Conservation (phyloP, 2,113 vertebrate species). For the Vireo altiloquus region DNA sequence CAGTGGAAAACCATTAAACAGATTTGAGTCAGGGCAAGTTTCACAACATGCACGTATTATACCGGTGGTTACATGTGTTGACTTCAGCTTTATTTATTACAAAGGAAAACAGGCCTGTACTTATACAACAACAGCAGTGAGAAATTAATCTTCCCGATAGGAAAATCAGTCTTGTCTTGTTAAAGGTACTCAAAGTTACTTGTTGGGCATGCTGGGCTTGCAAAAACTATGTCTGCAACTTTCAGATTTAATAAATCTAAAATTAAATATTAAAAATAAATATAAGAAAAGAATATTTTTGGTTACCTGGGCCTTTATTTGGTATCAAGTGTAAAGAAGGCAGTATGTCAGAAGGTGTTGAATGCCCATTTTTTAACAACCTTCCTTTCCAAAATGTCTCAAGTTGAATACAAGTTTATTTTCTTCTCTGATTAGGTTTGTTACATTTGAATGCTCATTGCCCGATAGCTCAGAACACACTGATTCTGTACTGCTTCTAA, state of each 20-base stretch:
- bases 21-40: conserved; percentile 59
- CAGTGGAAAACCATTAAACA: conserved; percentile 67
- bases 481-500: not conserved
- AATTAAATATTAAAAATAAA: not conserved
- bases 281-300: not conserved
- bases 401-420: not conserved
- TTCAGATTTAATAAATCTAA: conserved; percentile 24
- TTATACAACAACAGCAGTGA: conserved; percentile 50
- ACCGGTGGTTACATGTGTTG: conserved; percentile 57
- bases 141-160: conserved; percentile 61
- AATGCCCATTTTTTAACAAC: not conserved
- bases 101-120: conserved; percentile 62
- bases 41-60: conserved; percentile 47
- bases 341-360: not conserved
- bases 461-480: not conserved
- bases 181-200: conserved; percentile 45
- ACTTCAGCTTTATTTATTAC: conserved; percentile 68
- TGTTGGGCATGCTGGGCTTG: conserved; percentile 32
- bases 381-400: not conserved
- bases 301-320: not conserved
- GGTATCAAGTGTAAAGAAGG: not conserved
- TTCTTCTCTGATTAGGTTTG: not conserved
- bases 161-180: conserved; percentile 60
- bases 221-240: conserved; percentile 20
- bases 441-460: not conserved